Base-by-base conservation (phyloP, 1,140 invertebrate genomes). In the Aphelenchoides avenae region DNA sequence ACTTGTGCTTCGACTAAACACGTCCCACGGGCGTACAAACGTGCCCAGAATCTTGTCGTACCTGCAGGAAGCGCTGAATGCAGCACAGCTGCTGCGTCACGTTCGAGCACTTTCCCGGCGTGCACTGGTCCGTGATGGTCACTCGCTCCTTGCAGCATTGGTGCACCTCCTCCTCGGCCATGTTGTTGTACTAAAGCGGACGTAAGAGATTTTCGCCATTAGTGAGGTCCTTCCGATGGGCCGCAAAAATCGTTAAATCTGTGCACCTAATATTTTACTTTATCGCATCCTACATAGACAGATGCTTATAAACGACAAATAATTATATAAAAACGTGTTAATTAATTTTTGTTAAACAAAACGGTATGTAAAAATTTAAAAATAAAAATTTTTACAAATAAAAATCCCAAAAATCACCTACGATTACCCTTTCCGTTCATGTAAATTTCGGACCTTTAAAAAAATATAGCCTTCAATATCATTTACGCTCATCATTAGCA, bases 61-160 rank as follows among this genome's bases (percentile, higher is more conserved):
- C 69, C 68, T 75, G 73, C 15, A 75, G 47, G 46, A 77, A 76
- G 30, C 71, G 72, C 43, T 75, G 73, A 34, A 75, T 68, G 48
- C 73, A 75, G 30, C 73, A 75, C 9, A 77, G 41, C 47, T 75
- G 73, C 1, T 37, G 33, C 3, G 74, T 76, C 5, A 55, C 47
- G 40, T 75, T 75, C 2, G 71, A 71, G 46, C 73, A 75, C 50
- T 71, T 68, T 31, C 72, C 72, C 9, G 72, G 61, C 15, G 63
- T 41, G 40, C 73, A 75, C 27, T 77, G 39, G 40, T 75, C 75
- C 7, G 71, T 75, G 9, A 75, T 46, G 26, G 70, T 51, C 26
- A 75, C 50, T 39, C 66, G 56, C 5, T 58, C 68, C 20, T 64
- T 57, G 41, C 73, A 75, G 30, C 73, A 75, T 29, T 70, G 61